Base-by-base conservation (phyloP, 2,888 invertebrate genomes). In the Parnassius mnemosyne region DNA sequence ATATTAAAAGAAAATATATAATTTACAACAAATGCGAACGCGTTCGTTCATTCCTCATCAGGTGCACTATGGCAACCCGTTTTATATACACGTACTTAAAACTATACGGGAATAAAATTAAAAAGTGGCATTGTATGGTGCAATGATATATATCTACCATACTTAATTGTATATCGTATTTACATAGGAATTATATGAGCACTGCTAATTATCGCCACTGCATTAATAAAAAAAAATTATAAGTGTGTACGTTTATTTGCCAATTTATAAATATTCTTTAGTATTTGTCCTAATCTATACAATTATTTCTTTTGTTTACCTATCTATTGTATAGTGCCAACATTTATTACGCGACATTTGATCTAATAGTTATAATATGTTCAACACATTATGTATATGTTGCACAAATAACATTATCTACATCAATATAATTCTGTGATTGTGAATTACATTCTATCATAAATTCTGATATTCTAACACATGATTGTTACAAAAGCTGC, bases 121-220 rank as follows among this genome's bases (percentile, higher is more conserved):
- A 69, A 75, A 73, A 72, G 75, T 74, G 72, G 66, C 68, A 68
- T 65, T 65, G 69, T 62, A 68, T 63, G 68, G 68, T 66, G 65
- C 50, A 66, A 65, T 49, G 49, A 49, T 69, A 69, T 69, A 69
- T 63, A 70, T 60, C 60, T 69, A 74, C 72, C 76, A 69, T 69
- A 72, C 73, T 71, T 71, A 69, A 65, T 73, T 66, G 71, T 76
- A 78, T 89, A 89, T 89, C 76, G 77, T 89, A 90, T 89, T 78
- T 89, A 89, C 89, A 90, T 86, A 89, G 89, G 89, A 89, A 78
- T 84, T 83, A 78, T 68, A 71, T 77, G 76, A 75, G 78, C 76
- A 78, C 71, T 60, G 66, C 41, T 70, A 67, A 71, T 65, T 71
- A 65, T 65, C 71, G 73, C 72, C 71, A 72, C 66, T 57, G 41